A percentile compares a stretch with the other conserved stretches of the same genome.
These are phyloP conservation scores for Terebella lapidaria DNA, from an alignment of 2,888 invertebrate genomes.

Conservation along the genomic window DNA sequence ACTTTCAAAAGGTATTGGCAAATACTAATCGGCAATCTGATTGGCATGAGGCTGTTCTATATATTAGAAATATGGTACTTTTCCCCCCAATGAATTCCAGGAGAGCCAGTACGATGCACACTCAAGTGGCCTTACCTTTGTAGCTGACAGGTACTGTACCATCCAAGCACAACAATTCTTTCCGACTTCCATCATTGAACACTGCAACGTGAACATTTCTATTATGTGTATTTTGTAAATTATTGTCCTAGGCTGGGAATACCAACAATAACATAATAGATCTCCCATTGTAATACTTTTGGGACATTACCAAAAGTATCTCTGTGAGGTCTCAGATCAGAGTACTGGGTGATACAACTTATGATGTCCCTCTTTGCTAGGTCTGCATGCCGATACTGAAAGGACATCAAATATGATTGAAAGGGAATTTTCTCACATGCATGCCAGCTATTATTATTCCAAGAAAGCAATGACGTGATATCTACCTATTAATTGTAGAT, in stretches of 20 bases:
- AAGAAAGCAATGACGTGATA: no score
- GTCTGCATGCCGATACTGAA: conserved; percentile 57
- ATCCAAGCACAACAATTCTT: conserved; percentile 75
- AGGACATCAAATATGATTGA: no score
- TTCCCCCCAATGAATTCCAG: no score
- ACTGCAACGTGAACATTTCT: conserved; percentile 57
- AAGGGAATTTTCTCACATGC: no score
- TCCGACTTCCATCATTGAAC: conserved; percentile 80
- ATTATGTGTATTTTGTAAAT: neutral
- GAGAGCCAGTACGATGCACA: no score
- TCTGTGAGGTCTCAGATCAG: conserved; percentile 63
- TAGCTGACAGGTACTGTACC: conserved; percentile 91
- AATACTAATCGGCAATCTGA: neutral
- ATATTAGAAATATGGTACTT: no score
- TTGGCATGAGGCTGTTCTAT: no score
- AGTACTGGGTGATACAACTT: conserved; percentile 64
- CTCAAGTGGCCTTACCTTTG: conserved; percentile 76
- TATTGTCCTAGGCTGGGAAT: neutral
- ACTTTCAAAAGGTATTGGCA: neutral
- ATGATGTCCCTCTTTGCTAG: conserved; percentile 66
- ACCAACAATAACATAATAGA: neutral
- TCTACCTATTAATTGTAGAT: no score
- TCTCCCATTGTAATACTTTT: neutral
- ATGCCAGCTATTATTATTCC: no score
- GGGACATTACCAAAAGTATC: conserved; percentile 65